phyloP scores from a whole-genome alignment of 2,797 vertebrate genomes.

The Melanogrammus aeglefinus region DNA sequence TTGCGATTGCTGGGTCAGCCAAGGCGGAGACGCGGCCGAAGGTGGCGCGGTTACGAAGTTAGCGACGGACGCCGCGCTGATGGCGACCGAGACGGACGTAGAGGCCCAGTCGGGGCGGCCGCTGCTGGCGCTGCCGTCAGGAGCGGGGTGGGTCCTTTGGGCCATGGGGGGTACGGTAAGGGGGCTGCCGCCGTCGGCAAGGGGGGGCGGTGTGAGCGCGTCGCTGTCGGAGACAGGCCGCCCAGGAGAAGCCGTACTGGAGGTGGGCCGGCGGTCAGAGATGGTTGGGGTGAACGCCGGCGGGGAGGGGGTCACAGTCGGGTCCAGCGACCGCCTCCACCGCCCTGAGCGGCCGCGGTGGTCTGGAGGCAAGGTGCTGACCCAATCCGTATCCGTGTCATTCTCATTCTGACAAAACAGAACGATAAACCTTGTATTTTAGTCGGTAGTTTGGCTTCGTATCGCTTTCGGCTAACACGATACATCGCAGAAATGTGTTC shows the following conservation, averaged over 20 bases:
- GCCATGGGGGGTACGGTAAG: constrained; percentile 7
- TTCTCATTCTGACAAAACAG: constrained; percentile 64
- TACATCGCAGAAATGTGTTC: not conserved
- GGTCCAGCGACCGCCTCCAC: constrained; percentile 79
- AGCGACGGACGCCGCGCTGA: constrained; percentile 27
- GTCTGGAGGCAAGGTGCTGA: constrained; percentile 56
- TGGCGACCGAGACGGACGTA: constrained; percentile 14
- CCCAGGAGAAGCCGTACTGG: constrained; percentile 44
- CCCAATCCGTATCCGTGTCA: constrained; percentile 50
- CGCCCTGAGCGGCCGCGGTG: constrained; percentile 45
- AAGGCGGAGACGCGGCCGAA: constrained; percentile 44
- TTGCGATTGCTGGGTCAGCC: constrained; percentile 55
- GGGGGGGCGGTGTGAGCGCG: constrained; percentile 16
- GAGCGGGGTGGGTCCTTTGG: constrained; percentile 23
- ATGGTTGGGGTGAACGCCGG: constrained; percentile 70
- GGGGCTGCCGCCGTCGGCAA: not conserved
- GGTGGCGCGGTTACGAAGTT: constrained; percentile 50
- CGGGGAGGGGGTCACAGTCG: constrained; percentile 68
- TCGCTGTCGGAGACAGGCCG: constrained; percentile 21
- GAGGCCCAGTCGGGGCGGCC: constrained; percentile 10
- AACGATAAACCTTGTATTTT: not conserved
- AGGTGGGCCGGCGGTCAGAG: constrained; percentile 43
- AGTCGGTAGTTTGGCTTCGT: not conserved
- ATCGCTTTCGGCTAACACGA: not conserved
- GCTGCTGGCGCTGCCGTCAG: constrained; percentile 25